Percentiles rank a stretch among this genome's conserved stretches.
These are phyloP conservation scores for Gasterosteus aculeatus DNA, from an alignment of 2,113 vertebrate species.

Conservation along the genomic window DNA sequence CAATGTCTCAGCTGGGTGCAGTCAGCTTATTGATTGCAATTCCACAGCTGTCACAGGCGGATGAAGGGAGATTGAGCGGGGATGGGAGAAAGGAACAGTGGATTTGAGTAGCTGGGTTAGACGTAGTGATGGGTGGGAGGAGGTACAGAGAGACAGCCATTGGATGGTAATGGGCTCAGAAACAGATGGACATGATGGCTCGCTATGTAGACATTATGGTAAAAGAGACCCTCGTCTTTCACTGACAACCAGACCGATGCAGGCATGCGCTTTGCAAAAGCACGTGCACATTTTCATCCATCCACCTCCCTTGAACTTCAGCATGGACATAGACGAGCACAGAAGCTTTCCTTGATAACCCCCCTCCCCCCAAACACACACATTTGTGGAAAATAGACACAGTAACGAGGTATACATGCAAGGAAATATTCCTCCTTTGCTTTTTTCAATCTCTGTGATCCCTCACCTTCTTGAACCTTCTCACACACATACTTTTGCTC, in stretches of 20 bases:
- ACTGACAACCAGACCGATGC: constrained; percentile 27
- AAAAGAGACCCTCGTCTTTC: constrained; percentile 9
- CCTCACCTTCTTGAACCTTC: constrained; percentile 4
- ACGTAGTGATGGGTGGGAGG: constrained; percentile 25
- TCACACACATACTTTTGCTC: constrained; percentile 24
- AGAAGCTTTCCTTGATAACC: constrained; percentile 7
- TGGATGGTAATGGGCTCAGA: constrained; percentile 42
- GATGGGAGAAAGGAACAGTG: constrained; percentile 25
- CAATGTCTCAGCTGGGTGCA: constrained; percentile 46
- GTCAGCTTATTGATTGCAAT: constrained; percentile 65
- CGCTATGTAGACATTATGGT: background rate
- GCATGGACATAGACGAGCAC: constrained; percentile 11
- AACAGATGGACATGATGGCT: constrained; percentile 40
- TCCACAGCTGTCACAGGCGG: constrained; percentile 51
- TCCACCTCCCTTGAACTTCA: constrained; percentile 13
- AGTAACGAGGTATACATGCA: constrained; percentile 37
- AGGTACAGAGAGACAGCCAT: constrained; percentile 28
- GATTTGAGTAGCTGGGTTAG: constrained; percentile 40
- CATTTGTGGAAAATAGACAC: constrained; percentile 16
- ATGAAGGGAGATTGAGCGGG: constrained; percentile 62
- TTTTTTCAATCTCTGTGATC: constrained; percentile 18
- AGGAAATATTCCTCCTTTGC: constrained; percentile 24
- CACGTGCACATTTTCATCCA: constrained; percentile 45
- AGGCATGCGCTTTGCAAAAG: constrained; percentile 34
- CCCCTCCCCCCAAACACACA: background rate